Conservation (phyloP, 2,113 vertebrate genomes). For the Sorex araneus region DNA sequence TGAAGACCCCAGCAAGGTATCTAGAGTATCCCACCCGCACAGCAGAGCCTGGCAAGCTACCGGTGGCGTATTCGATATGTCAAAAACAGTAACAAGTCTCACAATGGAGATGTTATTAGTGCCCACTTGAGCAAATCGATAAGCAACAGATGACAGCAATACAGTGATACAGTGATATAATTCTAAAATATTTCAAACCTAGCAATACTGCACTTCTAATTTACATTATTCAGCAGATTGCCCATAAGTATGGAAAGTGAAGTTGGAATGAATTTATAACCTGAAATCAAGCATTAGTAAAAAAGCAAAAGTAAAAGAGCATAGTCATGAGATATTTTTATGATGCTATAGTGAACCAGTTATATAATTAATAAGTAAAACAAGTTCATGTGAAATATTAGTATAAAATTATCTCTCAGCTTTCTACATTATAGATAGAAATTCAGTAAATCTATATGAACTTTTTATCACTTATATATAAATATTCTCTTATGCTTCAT, state of each 20-base stretch:
- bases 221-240: neutral
- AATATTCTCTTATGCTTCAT: neutral
- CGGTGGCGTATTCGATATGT: too few species aligned
- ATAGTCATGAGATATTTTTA: neutral
- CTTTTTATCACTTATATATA: neutral
- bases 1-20: too few species aligned
- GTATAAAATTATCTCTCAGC: neutral
- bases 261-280: neutral
- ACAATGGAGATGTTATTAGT: too few species aligned
- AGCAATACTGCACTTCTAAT: too few species aligned
- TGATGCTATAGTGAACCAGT: neutral
- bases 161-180: too few species aligned
- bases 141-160: too few species aligned
- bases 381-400: neutral
- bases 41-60: too few species aligned
- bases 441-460: neutral
- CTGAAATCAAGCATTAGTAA: constrained; percentile 25
- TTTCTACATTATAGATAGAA: neutral
- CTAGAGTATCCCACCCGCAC: too few species aligned
- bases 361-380: too few species aligned
- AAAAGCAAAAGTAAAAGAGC: neutral
- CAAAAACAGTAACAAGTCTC: too few species aligned
- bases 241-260: neutral
- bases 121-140: too few species aligned
- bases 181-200: neutral